phyloP scores from a whole-genome alignment of 2,797 vertebrate genomes.

The Phaenicophaeus curvirostris region DNA sequence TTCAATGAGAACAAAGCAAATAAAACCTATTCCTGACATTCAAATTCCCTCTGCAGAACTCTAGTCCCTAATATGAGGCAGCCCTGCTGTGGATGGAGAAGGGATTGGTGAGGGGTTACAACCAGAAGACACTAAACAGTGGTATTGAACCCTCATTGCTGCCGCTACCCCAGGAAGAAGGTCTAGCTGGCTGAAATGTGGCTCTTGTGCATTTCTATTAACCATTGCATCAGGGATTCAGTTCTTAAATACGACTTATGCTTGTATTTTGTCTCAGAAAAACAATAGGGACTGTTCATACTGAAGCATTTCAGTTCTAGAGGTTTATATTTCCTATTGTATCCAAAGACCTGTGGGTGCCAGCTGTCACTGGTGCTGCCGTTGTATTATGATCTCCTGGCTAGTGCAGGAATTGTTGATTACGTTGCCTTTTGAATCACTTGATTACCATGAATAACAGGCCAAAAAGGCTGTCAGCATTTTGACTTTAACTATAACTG shows the following conservation, averaged over 20 bases:
- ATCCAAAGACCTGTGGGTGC: constrained; percentile 82
- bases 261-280: constrained; percentile 18
- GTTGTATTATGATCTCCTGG: constrained; percentile 82
- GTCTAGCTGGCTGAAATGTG: neutral
- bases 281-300: constrained; percentile 69
- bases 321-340: constrained; percentile 81
- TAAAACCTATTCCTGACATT: neutral
- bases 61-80: neutral
- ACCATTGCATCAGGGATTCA: neutral
- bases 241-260: constrained; percentile 22
- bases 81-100: neutral
- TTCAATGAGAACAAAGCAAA: neutral
- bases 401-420: constrained; percentile 92
- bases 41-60: neutral
- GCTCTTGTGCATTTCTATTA: neutral
- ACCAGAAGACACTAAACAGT: neutral
- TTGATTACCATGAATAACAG: constrained; percentile 90
- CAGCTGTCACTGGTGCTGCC: constrained; percentile 87
- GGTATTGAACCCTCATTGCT: neutral
- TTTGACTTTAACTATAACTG: constrained; percentile 92
- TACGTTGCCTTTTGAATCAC: constrained; percentile 92
- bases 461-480: constrained; percentile 90
- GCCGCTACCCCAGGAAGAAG: rapidly evolving
- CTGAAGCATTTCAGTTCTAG: constrained; percentile 76
- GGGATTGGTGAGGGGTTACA: neutral